Evolutionary conservation across 2,797 vertebrate genomes (phyloP).

Genomic region (Pseudochirops corinnae): DNA sequence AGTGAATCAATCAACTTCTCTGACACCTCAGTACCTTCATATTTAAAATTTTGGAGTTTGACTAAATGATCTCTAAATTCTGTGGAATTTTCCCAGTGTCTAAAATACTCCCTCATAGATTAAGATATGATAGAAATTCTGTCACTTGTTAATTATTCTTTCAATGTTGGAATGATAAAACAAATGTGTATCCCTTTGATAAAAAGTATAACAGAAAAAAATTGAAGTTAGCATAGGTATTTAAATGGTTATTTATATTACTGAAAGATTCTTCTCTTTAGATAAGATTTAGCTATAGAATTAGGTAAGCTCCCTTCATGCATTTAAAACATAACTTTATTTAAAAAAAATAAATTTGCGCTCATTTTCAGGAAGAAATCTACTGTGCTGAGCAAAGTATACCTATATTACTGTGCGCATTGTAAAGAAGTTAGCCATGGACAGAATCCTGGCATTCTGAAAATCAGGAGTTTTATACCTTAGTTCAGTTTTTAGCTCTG

Average conservation of each 20-base stretch:
- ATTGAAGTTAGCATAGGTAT: neutral
- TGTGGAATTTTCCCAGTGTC: neutral
- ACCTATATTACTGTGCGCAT: constrained; percentile 38
- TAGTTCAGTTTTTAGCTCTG: neutral
- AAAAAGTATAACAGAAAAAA: neutral
- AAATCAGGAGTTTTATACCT: constrained; percentile 20
- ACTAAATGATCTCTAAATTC: neutral
- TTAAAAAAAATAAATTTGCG: neutral
- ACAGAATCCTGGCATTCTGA: constrained; percentile 20
- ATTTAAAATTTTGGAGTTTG: neutral
- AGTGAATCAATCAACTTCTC: neutral
- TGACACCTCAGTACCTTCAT: neutral
- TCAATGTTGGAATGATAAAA: neutral
- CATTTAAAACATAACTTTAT: constrained; percentile 37
- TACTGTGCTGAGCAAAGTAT: constrained; percentile 16
- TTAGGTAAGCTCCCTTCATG: neutral
- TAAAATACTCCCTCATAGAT: neutral
- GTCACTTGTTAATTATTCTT: constrained; percentile 3
- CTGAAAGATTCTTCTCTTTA: constrained; percentile 13
- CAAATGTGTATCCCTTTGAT: constrained; percentile 1
- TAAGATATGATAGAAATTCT: neutral
- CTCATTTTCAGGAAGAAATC: constrained; percentile 32
- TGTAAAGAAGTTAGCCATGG: constrained; percentile 37
- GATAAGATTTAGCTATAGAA: neutral
- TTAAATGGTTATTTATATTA: constrained; percentile 28